Evolutionary conservation across 53 echinoderm and acorn worm species (phyloP).

Genomic region (Crossaster papposus): DNA sequence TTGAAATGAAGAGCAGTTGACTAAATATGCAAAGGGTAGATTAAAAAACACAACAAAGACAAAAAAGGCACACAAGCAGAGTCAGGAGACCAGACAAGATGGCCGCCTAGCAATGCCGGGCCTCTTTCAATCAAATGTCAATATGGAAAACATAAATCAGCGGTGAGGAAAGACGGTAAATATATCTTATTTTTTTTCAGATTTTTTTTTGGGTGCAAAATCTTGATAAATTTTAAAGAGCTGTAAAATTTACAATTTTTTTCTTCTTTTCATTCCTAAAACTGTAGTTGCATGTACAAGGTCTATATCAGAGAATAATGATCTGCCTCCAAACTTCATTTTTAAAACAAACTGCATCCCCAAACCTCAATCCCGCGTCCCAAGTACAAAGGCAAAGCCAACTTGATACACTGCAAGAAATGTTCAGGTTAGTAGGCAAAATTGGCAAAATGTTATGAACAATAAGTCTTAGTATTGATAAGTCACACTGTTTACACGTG

Average conservation of each 20-base stretch:
- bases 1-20: constrained; percentile 62
- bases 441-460: no score
- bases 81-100: constrained; percentile 59
- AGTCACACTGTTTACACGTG: no score
- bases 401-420: constrained; percentile 35
- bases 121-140: constrained; percentile 46
- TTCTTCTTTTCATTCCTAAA: neutral
- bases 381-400: no score
- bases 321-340: neutral
- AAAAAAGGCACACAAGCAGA: constrained; percentile 16
- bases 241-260: neutral
- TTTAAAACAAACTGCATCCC: no score
- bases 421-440: constrained; percentile 2
- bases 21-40: constrained; percentile 63
- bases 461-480: no score
- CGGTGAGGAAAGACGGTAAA: neutral
- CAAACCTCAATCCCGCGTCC: no score
- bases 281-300: constrained; percentile 54
- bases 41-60: constrained; percentile 53
- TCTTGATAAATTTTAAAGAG: neutral
- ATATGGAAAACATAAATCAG: constrained; percentile 66
- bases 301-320: constrained; percentile 11
- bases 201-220: neutral
- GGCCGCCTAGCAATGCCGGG: constrained; percentile 41
- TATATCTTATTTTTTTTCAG: neutral